A percentile compares a stretch with the other conserved stretches of the same genome.
Conservation (phyloP, 92 coral and sea anemone species). For the Epizoanthus fatuus region DNA sequence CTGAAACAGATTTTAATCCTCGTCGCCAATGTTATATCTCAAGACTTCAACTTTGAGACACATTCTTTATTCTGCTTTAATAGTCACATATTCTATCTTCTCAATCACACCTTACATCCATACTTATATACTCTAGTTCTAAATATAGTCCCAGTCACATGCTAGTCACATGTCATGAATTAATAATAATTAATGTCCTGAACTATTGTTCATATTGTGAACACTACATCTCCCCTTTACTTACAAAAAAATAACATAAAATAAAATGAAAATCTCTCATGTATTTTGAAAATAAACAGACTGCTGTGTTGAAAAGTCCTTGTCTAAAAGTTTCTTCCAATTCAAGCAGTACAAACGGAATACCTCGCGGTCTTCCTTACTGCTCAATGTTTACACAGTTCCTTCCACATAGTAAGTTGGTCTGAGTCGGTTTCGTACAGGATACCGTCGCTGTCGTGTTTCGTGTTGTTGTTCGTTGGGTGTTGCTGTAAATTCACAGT, state of each 20-base stretch:
- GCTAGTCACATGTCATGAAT: background rate
- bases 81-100: background rate
- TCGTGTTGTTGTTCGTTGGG: background rate
- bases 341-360: no score
- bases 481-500: background rate
- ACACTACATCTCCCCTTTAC: conserved; percentile 18
- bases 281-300: background rate
- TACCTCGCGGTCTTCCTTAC: background rate
- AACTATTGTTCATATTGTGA: conserved; percentile 10
- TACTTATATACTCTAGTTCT: background rate
- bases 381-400: background rate
- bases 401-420: conserved; percentile 4
- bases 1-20: no score
- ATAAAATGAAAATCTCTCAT: background rate
- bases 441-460: conserved; percentile 7
- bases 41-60: background rate
- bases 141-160: background rate
- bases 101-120: background rate
- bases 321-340: background rate
- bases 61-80: no score
- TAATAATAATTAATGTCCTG: no score
- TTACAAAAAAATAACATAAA: background rate
- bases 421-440: conserved; percentile 1
- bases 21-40: conserved; percentile 20
- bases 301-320: background rate